These are phyloP conservation scores for Artibeus jamaicensis DNA, from an alignment of 2,797 vertebrate genomes.

Conservation along the genomic window DNA sequence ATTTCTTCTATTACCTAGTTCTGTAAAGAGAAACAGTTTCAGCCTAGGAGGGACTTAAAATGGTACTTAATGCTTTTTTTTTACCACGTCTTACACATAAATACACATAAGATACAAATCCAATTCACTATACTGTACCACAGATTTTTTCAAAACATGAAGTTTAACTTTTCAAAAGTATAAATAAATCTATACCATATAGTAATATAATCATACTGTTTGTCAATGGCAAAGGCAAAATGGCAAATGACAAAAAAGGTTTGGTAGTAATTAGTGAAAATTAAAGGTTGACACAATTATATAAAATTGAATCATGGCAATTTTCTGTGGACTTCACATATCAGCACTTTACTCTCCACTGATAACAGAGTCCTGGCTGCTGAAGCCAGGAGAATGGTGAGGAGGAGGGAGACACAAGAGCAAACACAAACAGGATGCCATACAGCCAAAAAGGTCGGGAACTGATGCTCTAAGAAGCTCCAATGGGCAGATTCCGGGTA, in stretches of 20 bases:
- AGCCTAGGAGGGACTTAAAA: not conserved
- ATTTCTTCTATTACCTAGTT: not conserved
- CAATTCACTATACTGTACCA: not conserved
- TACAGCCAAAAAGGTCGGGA: not conserved
- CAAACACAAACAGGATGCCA: not conserved
- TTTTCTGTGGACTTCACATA: not conserved
- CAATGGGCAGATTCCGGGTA: not conserved
- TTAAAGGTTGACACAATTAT: not conserved
- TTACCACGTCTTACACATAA: conserved; percentile 9
- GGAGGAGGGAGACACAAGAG: not conserved
- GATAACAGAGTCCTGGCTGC: not conserved
- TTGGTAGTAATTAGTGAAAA: conserved; percentile 39
- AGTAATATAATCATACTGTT: not conserved
- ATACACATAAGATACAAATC: not conserved
- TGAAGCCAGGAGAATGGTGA: not conserved
- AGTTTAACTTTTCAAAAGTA: conserved; percentile 25
- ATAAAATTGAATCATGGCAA: not conserved
- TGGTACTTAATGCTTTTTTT: not conserved
- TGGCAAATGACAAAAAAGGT: not conserved
- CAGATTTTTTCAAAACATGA: not conserved
- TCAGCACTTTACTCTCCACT: not conserved
- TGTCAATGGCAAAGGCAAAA: not conserved
- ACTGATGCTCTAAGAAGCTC: not conserved
- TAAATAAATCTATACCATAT: not conserved
- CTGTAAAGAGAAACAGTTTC: not conserved